Percentiles rank a stretch among this genome's conserved stretches.
These are phyloP conservation scores for Zosterops pallidus DNA, from an alignment of 2,113 vertebrate genomes.

Conservation along the genomic window DNA sequence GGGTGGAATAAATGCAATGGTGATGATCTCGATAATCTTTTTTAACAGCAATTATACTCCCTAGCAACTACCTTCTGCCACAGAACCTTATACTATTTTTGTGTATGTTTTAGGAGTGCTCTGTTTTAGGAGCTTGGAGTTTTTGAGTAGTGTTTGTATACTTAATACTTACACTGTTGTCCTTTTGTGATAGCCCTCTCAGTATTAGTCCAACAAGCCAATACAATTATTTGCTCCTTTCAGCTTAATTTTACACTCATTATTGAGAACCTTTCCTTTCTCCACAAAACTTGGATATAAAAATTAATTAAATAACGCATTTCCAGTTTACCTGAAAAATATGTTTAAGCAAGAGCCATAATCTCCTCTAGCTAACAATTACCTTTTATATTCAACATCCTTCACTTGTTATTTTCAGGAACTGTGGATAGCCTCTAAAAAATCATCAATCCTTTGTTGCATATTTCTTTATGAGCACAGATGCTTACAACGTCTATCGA, in stretches of 20 bases:
- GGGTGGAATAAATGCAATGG: background rate
- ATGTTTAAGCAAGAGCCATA: slow-evolving; percentile 56
- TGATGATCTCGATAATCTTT: background rate
- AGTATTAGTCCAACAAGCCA: slow-evolving; percentile 23
- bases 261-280: slow-evolving; percentile 34
- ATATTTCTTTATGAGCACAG: slow-evolving; percentile 72
- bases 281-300: slow-evolving; percentile 23
- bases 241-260: slow-evolving; percentile 32
- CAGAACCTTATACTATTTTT: slow-evolving; percentile 21
- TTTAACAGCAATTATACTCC: background rate
- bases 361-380: slow-evolving; percentile 58
- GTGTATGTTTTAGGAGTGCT: background rate
- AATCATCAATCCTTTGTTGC: slow-evolving; percentile 68
- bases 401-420: slow-evolving; percentile 65
- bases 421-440: slow-evolving; percentile 72
- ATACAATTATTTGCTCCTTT: background rate
- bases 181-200: slow-evolving; percentile 25
- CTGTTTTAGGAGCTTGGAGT: slow-evolving; percentile 4
- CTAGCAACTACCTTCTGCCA: background rate
- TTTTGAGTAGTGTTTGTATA: background rate
- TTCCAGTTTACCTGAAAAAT: slow-evolving; percentile 68
- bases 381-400: slow-evolving; percentile 51
- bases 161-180: background rate
- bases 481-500: slow-evolving; percentile 71
- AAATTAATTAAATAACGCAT: slow-evolving; percentile 58